Conservation (phyloP, 2,113 vertebrate species). For the Geococcyx californianus region DNA sequence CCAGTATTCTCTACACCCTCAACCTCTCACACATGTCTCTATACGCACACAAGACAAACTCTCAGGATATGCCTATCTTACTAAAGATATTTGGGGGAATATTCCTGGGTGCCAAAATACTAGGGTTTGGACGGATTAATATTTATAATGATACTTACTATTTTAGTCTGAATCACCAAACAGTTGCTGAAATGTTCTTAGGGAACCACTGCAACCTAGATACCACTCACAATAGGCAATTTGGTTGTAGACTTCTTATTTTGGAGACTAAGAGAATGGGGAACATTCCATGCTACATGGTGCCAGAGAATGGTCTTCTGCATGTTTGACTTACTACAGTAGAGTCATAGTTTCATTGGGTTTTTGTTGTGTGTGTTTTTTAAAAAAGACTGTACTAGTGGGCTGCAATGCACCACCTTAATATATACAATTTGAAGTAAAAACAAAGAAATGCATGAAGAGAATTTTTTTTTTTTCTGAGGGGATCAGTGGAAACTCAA, state of each 20-base stretch:
- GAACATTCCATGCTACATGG: neutral
- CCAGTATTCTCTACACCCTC: neutral
- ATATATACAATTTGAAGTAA: neutral
- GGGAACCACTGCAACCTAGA: neutral
- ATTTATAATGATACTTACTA: neutral
- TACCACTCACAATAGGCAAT: neutral
- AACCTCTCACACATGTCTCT: neutral
- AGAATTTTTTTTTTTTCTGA: neutral
- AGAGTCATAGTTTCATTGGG: neutral
- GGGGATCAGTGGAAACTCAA: neutral
- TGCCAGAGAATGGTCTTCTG: neutral
- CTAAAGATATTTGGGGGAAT: neutral
- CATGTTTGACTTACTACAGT: neutral
- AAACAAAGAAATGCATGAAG: neutral
- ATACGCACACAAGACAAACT: neutral
- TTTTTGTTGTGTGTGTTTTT: no score
- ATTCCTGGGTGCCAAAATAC: neutral
- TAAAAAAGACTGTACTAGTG: neutral
- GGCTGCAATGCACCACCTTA: neutral
- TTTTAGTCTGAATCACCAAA: neutral
- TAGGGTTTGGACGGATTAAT: neutral
- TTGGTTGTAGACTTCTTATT: neutral
- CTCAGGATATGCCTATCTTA: neutral
- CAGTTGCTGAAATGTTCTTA: neutral
- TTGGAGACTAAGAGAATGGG: neutral